phyloP scores from a whole-genome alignment of 2,888 invertebrate species.

The Yponomeuta evonymella region DNA sequence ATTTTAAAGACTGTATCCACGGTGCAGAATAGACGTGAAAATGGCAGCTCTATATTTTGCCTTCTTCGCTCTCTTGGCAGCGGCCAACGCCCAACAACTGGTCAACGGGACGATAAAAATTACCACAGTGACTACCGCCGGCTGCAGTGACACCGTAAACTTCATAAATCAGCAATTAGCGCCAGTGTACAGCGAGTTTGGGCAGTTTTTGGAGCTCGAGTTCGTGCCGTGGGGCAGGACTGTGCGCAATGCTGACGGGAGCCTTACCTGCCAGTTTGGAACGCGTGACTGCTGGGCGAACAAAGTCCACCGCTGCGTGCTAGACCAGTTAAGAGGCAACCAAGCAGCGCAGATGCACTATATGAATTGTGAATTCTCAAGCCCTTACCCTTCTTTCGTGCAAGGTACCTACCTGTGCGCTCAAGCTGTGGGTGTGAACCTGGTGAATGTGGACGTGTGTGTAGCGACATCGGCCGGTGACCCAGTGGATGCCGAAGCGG shows the following conservation, averaged over 20 bases:
- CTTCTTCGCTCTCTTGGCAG: not conserved
- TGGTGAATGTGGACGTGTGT: constrained; percentile 48
- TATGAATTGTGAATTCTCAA: constrained; percentile 56
- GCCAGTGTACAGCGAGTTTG: constrained; percentile 43
- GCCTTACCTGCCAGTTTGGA: constrained; percentile 47
- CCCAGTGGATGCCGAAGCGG: constrained; percentile 39
- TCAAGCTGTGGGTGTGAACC: constrained; percentile 37
- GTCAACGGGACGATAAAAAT: constrained; percentile 55
- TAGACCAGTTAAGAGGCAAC: constrained; percentile 42
- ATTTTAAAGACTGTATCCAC: not conserved
- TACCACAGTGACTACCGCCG: constrained; percentile 48
- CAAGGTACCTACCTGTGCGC: constrained; percentile 48
- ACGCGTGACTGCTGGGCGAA: constrained; percentile 60
- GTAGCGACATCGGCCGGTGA: constrained; percentile 39
- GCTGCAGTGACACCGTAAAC: constrained; percentile 48
- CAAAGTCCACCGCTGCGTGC: constrained; percentile 54
- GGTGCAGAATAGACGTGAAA: not conserved
- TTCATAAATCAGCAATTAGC: constrained; percentile 43
- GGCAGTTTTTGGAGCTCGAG: constrained; percentile 49
- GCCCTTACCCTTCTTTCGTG: constrained; percentile 37
- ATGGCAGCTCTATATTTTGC: not conserved
- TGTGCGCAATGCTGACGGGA: constrained; percentile 32
- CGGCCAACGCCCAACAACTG: constrained; percentile 1
- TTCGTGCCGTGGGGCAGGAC: constrained; percentile 67
- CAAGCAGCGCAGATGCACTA: constrained; percentile 51